Evolutionary conservation across 1,140 invertebrate species (phyloP), one percentile per base, ranked within the genome.

Genomic region (Drosophila mauritiana): DNA sequence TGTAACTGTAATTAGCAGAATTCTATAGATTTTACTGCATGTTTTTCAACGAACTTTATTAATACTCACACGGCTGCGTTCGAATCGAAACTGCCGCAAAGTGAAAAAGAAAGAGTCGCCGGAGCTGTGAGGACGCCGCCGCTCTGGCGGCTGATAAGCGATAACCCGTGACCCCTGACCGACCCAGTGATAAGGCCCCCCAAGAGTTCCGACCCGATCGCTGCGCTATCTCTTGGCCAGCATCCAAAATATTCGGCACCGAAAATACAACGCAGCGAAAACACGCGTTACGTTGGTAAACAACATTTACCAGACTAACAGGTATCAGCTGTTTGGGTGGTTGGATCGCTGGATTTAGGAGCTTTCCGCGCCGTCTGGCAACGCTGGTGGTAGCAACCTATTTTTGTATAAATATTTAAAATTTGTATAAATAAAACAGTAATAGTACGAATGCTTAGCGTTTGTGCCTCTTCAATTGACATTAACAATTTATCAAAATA

Each of bases 141-240:
- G 20, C 20, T 22, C n/a, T n/a, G n/a, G n/a, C n/a, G 20, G 17
- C 4, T 57, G 40, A 57, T 57, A 57, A 45, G 40, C 12, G 22
- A 5, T 52, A 52, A 36, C 27, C 49, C 49, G 27, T 36, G 31
- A 36, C 49, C 49, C 10, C 13, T 15, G 22, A 34, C 48, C 25
- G 27, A 31, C 31, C 4, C 25, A 1, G 25, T 58, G 59, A 62
- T 62, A 58, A 59, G 55, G 22, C 31, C 56, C 20, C 31, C 42
- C 17, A 57, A 64, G 40, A 45, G 57, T 45, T 20, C 25, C 59
- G 20, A 22, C 20, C 20, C 20, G 20, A 25, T 40, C 22, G 37
- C n/a, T 37, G 20, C 31, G 36, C 27, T 64, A 67, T 67, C 58
- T 39, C 62, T 49, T 67, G 46, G 25, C 15, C 36, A 62, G 45